Conservation (phyloP, 1,140 invertebrate species). For the Hycleus cichorii region DNA sequence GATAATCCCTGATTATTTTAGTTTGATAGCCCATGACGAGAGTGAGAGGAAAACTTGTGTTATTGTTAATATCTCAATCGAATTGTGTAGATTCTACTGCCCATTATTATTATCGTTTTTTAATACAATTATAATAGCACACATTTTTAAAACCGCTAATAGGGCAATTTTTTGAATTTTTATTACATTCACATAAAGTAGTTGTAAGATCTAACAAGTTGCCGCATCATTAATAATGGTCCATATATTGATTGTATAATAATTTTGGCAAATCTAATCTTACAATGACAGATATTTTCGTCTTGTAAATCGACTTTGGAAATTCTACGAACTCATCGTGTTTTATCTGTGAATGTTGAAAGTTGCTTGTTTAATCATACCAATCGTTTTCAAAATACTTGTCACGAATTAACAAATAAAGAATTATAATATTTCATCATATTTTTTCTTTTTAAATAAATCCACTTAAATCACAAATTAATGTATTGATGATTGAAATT, state of each 20-base stretch:
- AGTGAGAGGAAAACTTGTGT: not conserved
- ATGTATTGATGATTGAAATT: slow-evolving; percentile 1
- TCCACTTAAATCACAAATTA: too few relatives aligned
- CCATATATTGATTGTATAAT: not conserved
- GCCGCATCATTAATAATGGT: not conserved
- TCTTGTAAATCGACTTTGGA: not conserved
- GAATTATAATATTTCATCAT: too few relatives aligned
- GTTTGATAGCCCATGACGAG: slow-evolving; percentile 30
- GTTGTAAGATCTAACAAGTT: too few relatives aligned
- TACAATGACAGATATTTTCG: not conserved
- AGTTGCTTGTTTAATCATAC: too few relatives aligned
- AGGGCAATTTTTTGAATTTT: too few relatives aligned
- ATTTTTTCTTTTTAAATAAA: too few relatives aligned
- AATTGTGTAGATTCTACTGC: not conserved
- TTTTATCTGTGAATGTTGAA: too few relatives aligned
- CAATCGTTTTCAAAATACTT: too few relatives aligned
- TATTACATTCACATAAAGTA: too few relatives aligned
- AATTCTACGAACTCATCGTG: slow-evolving; percentile 1
- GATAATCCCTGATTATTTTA: slow-evolving; percentile 40
- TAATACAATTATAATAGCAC: not conserved
- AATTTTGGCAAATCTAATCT: slow-evolving; percentile 9
- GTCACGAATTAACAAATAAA: too few relatives aligned
- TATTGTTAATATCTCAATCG: slow-evolving; percentile 7
- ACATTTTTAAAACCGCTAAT: too few relatives aligned
- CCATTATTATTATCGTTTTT: slow-evolving; percentile 3